Conservation (phyloP, 2,113 vertebrate genomes). For the Pycnonotus jocosus region DNA sequence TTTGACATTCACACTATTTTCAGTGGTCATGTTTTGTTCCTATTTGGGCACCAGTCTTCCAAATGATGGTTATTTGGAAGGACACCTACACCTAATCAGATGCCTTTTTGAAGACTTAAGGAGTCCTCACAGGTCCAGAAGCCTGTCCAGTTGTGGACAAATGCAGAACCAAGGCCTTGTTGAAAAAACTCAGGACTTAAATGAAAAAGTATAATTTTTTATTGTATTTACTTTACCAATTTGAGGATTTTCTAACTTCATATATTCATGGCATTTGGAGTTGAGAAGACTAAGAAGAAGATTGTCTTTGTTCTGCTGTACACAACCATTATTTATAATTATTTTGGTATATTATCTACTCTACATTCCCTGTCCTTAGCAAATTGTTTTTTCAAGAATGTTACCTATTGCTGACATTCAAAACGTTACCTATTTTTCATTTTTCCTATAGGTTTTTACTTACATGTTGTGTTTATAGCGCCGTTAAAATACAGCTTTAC, state of each 20-base stretch:
- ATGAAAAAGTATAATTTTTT: background rate
- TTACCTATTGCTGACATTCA: background rate
- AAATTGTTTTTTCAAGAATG: background rate
- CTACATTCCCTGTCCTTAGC: background rate
- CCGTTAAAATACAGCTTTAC: slow-evolving; percentile 22
- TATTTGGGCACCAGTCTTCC: background rate
- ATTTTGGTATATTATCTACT: background rate
- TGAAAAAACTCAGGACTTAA: background rate
- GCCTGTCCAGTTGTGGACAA: background rate
- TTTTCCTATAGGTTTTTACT: background rate
- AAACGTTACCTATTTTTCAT: background rate
- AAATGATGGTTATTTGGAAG: background rate
- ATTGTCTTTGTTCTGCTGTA: background rate
- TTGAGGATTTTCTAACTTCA: background rate
- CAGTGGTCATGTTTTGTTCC: background rate
- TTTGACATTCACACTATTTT: background rate
- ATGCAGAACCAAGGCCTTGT: background rate
- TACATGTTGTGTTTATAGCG: background rate
- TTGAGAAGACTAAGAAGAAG: background rate
- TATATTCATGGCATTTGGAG: background rate
- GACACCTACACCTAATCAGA: background rate
- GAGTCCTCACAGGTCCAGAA: background rate
- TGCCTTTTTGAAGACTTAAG: background rate
- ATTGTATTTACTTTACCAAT: background rate
- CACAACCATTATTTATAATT: background rate